These are phyloP conservation scores for Morelia viridis DNA, from an alignment of 2,797 vertebrate species.

Conservation along the genomic window DNA sequence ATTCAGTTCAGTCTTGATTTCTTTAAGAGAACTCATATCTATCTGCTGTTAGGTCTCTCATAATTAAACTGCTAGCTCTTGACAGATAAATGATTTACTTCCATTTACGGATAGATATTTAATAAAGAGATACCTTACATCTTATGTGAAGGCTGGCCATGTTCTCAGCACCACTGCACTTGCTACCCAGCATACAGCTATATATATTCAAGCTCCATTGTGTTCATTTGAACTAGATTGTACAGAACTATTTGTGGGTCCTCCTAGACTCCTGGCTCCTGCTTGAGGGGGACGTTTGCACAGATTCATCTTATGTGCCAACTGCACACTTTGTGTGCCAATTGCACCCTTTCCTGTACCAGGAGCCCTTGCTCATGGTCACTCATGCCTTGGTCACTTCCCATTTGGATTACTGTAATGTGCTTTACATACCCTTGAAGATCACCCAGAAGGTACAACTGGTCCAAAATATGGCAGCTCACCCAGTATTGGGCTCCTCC, in stretches of 20 bases:
- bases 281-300: not conserved
- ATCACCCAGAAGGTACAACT: not conserved
- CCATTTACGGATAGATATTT: not conserved
- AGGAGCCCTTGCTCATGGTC: not conserved
- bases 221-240: not conserved
- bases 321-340: not conserved
- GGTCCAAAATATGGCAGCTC: not conserved
- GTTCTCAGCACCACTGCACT: not conserved
- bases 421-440: not conserved
- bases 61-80: not conserved
- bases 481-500: not conserved
- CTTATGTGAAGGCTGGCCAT: not conserved
- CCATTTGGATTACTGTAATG: not conserved
- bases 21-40: not conserved
- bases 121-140: not conserved
- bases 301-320: not conserved
- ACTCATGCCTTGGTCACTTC: not conserved
- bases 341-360: not conserved
- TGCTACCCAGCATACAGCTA: not conserved
- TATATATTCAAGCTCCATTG: not conserved
- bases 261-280: not conserved
- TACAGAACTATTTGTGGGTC: not conserved
- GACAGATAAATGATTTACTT: not conserved
- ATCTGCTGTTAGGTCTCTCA: constrained; percentile 5
- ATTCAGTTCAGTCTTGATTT: not conserved